These are phyloP conservation scores for Apocheima hispidaria DNA, from an alignment of 2,888 invertebrate species.

Conservation along the genomic window DNA sequence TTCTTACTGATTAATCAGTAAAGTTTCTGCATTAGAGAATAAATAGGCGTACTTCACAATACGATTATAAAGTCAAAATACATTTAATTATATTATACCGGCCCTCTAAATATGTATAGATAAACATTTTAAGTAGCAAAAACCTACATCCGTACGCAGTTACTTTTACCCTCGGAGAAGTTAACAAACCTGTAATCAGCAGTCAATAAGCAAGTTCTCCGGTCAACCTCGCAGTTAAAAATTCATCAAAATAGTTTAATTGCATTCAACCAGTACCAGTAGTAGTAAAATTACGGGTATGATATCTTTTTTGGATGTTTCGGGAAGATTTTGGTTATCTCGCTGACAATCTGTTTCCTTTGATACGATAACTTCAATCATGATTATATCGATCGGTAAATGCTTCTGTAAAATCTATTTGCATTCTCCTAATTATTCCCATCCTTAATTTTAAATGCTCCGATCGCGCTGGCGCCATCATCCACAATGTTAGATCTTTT, in stretches of 20 bases:
- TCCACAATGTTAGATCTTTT: no score
- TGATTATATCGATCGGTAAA: constrained; percentile 37
- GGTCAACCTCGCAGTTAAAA: constrained; percentile 15
- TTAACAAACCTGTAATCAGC: constrained; percentile 17
- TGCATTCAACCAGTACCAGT: constrained; percentile 21
- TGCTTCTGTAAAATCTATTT: constrained; percentile 5
- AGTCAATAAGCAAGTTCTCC: constrained; percentile 25
- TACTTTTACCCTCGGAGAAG: constrained; percentile 12
- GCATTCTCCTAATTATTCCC: constrained; percentile 4
- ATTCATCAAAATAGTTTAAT: constrained; percentile 25
- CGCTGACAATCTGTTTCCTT: constrained; percentile 33
- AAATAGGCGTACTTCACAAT: no score
- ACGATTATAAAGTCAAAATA: no score
- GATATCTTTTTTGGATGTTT: constrained; percentile 13
- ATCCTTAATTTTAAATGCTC: no score
- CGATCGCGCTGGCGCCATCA: no score
- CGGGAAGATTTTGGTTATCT: constrained; percentile 22
- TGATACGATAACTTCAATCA: constrained; percentile 49
- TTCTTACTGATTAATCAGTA: no score
- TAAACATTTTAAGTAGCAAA: background rate
- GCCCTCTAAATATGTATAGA: background rate
- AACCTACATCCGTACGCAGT: constrained; percentile 10
- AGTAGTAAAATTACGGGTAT: constrained; percentile 25
- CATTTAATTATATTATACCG: background rate
- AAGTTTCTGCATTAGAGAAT: no score